Evolutionary conservation across 2,797 vertebrate species (phyloP).

Genomic region (Lacerta bilineata): DNA sequence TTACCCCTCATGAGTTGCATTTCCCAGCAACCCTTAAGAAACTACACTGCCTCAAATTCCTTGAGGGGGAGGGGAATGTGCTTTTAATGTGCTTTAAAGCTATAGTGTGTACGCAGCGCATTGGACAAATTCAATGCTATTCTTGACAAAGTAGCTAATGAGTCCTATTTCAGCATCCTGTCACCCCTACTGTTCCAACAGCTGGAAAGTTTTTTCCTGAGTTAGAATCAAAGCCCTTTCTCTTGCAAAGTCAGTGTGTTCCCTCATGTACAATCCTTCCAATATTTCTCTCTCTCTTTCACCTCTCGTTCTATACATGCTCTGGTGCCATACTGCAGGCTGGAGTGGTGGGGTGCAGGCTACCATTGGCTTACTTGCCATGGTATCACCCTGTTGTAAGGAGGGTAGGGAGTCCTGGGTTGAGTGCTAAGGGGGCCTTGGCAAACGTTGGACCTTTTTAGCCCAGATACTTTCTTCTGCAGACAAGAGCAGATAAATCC

Average conservation of each 20-base stretch:
- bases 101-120: neutral
- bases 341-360: neutral
- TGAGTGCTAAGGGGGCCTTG: neutral
- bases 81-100: no score
- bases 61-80: no score
- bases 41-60: no score
- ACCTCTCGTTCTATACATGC: neutral
- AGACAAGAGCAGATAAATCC: neutral
- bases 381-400: slow-evolving; percentile 2
- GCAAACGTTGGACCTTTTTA: no score
- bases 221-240: slow-evolving; percentile 11
- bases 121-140: neutral
- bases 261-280: neutral
- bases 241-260: neutral
- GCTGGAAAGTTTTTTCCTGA: neutral
- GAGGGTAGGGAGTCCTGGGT: neutral
- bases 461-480: neutral
- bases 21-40: no score
- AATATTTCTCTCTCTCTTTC: neutral
- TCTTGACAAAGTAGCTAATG: neutral
- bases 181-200: neutral
- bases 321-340: neutral
- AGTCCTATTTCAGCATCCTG: neutral
- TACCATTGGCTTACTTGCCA: slow-evolving; percentile 32
- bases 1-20: no score